These are phyloP conservation scores for Regulus satrapa DNA, from an alignment of 2,113 vertebrate genomes.

Conservation along the genomic window DNA sequence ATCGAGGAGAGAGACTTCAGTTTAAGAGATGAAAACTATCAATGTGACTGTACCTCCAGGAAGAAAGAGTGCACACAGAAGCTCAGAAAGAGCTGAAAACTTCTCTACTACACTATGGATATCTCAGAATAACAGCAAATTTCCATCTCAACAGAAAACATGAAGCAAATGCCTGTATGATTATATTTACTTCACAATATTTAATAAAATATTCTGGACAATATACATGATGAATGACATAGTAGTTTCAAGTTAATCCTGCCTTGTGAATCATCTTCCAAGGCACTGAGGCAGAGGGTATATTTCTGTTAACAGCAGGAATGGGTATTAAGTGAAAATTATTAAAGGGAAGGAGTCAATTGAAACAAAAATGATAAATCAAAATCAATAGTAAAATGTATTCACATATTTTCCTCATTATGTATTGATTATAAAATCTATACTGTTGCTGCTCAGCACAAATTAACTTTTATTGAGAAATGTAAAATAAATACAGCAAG, in stretches of 20 bases:
- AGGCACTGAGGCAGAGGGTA: not conserved
- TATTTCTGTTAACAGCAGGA: constrained; percentile 2
- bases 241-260: not conserved
- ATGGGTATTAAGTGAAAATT: not conserved
- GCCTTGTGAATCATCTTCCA: not conserved
- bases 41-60: not conserved
- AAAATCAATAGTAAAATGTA: not conserved
- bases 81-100: not conserved
- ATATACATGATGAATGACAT: not conserved
- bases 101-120: not conserved
- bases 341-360: not conserved
- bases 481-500: not conserved
- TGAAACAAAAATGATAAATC: not conserved
- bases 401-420: not conserved
- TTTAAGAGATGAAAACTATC: not conserved
- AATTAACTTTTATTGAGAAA: not conserved
- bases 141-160: not conserved
- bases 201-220: not conserved
- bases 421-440: not conserved
- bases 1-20: not conserved
- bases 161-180: not conserved
- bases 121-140: not conserved
- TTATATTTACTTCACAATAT: not conserved
- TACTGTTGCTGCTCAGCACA: not conserved
- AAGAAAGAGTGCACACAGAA: not conserved